Evolutionary conservation across 1,140 invertebrate species (phyloP).

Genomic region (Chymomyza costata): DNA sequence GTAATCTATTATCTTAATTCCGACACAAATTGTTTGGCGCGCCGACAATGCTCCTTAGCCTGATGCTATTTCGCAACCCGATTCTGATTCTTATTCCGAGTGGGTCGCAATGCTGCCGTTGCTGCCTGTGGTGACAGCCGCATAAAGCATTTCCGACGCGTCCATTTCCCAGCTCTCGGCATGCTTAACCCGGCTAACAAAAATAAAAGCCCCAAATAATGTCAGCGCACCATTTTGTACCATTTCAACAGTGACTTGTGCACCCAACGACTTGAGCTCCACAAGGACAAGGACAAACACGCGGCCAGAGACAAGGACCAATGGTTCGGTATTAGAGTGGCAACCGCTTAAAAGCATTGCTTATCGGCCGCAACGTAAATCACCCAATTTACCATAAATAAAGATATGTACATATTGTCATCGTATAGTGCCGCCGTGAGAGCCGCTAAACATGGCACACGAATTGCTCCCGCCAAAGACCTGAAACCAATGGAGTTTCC

Average conservation of each 20-base stretch:
- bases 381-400: constrained; percentile 73
- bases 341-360: constrained; percentile 65
- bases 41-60: constrained; percentile 8
- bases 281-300: constrained; percentile 34
- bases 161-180: constrained; percentile 5
- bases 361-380: constrained; percentile 73
- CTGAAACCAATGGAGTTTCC: constrained; percentile 21
- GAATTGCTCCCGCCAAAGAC: constrained; percentile 5
- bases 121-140: constrained; percentile 32
- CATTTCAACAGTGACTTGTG: constrained; percentile 46
- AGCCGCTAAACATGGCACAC: background rate
- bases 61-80: background rate
- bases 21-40: constrained; percentile 66
- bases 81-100: background rate
- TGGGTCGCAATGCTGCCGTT: constrained; percentile 11
- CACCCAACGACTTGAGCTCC: constrained; percentile 46
- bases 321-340: background rate
- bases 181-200: constrained; percentile 53
- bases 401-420: constrained; percentile 73
- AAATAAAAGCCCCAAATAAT: constrained; percentile 58
- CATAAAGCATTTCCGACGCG: constrained; percentile 13
- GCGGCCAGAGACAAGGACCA: constrained; percentile 13
- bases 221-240: too few relatives aligned
- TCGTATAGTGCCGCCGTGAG: constrained; percentile 12
- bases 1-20: constrained; percentile 73